Evolutionary conservation across 2,113 vertebrate species (phyloP).

Genomic region (Pycnonotus jocosus): DNA sequence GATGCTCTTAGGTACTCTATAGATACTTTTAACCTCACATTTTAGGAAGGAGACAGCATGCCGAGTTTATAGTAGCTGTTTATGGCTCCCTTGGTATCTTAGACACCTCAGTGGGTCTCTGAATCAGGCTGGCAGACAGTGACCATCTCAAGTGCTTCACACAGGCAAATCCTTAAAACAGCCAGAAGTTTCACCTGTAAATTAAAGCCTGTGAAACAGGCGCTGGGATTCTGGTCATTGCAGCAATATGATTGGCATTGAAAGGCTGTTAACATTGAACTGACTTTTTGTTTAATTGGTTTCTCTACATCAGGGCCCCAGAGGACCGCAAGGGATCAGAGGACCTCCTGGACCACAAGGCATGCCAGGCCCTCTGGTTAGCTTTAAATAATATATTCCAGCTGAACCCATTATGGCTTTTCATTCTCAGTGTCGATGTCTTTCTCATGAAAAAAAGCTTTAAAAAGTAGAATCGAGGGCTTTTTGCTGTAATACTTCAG

Average conservation of each 20-base stretch:
- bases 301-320: conserved; percentile 49
- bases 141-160: not conserved
- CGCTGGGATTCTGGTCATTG: not conserved
- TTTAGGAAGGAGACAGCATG: not conserved
- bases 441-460: not conserved
- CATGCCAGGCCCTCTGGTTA: conserved; percentile 44
- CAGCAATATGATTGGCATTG: not conserved
- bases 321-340: conserved; percentile 54
- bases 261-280: not conserved
- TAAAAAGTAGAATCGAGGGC: not conserved
- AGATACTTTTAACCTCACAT: not conserved
- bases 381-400: not conserved
- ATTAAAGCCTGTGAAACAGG: not conserved
- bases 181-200: not conserved
- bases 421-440: not conserved
- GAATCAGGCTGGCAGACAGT: not conserved
- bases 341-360: conserved; percentile 59
- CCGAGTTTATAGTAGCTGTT: not conserved
- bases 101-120: not conserved
- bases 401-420: not conserved
- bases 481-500: not conserved
- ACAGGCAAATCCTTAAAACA: not conserved
- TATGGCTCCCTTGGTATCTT: not conserved
- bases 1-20: not conserved
- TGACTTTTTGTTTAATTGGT: not conserved